Evolutionary conservation across 53 echinoderm and acorn worm genomes (phyloP), one percentile per base, ranked within the genome.

Genomic region (Astropecten irregularis): DNA sequence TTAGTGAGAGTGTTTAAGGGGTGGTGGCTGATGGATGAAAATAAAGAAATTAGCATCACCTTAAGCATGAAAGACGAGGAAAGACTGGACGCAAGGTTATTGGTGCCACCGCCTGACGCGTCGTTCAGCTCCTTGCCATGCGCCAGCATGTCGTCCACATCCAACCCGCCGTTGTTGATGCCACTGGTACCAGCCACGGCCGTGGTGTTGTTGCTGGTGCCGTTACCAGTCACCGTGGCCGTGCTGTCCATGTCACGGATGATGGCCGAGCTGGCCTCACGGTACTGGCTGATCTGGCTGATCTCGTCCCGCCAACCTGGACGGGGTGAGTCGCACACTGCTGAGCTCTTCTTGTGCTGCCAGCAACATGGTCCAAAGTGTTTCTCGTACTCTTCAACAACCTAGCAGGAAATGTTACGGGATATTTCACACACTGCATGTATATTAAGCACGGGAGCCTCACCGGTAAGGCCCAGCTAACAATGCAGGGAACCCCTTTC

Each of bases 301-400:
- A 91, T 71, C 35, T 95, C 95, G 66, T 95, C 95, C 19, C 91
- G 84, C 81, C 91, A 91, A 85, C 91, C 91, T 3, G 95, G 95
- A 31, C 95, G 83, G 21, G 91, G 91, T n/a, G 91, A 91, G 71
- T 91, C 91, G 40, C 89, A 66, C 9, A 89, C 87, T 31, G 88
- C 92, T 29, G 88, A 76, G 38, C 86, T 82, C 47, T 91, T 95
- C 87, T 91, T 95, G 0, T 89, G 71, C 38, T 84, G 76, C 73
- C 90, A 87, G 63, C 95, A 95, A 70, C 95, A 95, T 3, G 88
- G 86, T 9, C 95, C 95, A 31, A 89, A 86, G 26, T 87, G 82
- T 47, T 85, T 86, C 42, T 91, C 91, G 23, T 91, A 95, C 77
- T 95, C 95, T n/a, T 40, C 55, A 36, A 89, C 87, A 11, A 95